Evolutionary conservation across 2,797 vertebrate species (phyloP), one percentile per base, ranked within the genome.

Genomic region (Esox lucius): DNA sequence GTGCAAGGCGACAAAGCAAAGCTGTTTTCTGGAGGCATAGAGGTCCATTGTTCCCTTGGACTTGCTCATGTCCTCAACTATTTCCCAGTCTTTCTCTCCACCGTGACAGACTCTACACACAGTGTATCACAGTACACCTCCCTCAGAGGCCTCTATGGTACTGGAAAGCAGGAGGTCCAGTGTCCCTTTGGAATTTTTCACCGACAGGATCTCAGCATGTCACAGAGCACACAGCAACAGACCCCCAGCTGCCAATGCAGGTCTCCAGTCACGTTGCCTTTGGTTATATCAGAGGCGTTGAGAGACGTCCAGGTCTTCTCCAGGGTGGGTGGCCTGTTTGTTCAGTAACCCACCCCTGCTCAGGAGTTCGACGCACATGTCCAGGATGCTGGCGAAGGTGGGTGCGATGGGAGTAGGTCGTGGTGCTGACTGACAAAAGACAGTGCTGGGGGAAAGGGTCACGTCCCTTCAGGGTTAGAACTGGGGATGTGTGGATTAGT

Each of bases 251-350:
- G 56, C 56, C 56, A 9, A 22, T 59, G 7, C 61, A 49, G 26
- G 28, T 46, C 61, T 22, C 13, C n/a, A 12, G 19, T 31, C 67
- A n/a, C 8, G 2, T 49, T 22, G 35, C n/a, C 35, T 75, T 48
- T 61, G 66, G 56, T 75, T 24, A 22, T 28, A 53, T 53, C 28
- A 13, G 35, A 35, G 67, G 24, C 51, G 66, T 24, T 75, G 74
- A 75, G 35, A 62, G 67, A 70, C 6, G 35, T 5, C 6, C 2
- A 48, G 15, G 48, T n/a, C 42, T 53, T 49, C 53, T 31, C 9
- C 70, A 39, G 49, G 31, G 51, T 24, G 67, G 35, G 74, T 62
- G 67, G 74, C 22, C 68, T 53, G 56, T 28, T 62, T 53, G 35
- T 62, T 42, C 24, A n/a, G 39, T 49, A 66, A 51, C 61, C 61